Conservation (phyloP, 23 tunicate species). For the Aplidium turbinatum region DNA sequence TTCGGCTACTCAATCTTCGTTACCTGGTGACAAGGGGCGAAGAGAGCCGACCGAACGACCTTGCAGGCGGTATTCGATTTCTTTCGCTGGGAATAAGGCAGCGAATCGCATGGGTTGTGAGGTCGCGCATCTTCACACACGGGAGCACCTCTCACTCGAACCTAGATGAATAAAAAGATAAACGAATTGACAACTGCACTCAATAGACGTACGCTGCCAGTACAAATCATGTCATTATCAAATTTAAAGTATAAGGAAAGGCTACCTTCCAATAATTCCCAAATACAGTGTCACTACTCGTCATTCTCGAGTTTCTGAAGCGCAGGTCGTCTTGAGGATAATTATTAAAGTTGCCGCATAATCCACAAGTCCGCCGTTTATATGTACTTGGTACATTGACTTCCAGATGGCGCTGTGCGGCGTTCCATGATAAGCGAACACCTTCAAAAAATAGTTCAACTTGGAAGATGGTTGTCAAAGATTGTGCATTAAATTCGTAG, state of each 20-base stretch:
- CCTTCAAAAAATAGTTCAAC: too few species aligned
- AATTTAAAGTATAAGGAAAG: too few species aligned
- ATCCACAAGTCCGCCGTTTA: conserved; percentile 66
- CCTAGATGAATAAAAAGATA: conserved; percentile 28
- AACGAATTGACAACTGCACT: too few species aligned
- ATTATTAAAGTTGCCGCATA: conserved; percentile 86
- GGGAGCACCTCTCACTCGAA: conserved; percentile 4
- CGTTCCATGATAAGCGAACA: conserved; percentile 68
- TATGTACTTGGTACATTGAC: conserved; percentile 74
- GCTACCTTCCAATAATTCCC: conserved; percentile 85
- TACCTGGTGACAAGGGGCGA: conserved; percentile 72
- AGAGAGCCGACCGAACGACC: conserved; percentile 42
- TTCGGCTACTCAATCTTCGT: too few species aligned
- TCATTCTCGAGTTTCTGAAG: conserved; percentile 51
- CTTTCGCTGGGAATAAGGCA: conserved; percentile 49
- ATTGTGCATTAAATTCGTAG: too few species aligned
- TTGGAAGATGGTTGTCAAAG: too few species aligned
- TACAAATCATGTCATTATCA: too few species aligned
- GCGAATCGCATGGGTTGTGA: conserved; percentile 50
- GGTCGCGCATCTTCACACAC: conserved; percentile 45
- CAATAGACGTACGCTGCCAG: too few species aligned
- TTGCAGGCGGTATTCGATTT: conserved; percentile 58
- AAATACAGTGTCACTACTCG: conserved; percentile 54
- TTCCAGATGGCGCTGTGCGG: conserved; percentile 56
- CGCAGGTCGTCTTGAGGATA: conserved; percentile 78